Base-by-base conservation (phyloP, 2,797 vertebrate species). In the Oryzias dopingdopingensis region DNA sequence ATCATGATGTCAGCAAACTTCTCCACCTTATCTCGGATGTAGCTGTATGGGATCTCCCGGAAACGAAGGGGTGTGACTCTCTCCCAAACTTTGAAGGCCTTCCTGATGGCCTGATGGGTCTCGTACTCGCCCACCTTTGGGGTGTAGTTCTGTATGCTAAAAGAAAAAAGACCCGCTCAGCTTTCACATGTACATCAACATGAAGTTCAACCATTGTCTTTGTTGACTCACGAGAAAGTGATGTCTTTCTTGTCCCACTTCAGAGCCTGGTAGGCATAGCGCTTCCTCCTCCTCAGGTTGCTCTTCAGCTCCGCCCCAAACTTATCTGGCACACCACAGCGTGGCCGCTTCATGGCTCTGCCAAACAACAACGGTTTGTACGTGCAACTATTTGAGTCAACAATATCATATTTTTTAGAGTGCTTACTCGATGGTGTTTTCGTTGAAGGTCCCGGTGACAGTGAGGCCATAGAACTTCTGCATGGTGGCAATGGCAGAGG, bases 131-230 rank as follows among this genome's bases (percentile, higher is more conserved):
- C 96, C 50, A 94, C 94, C 70, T 96, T 97, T 0, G 96, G 95
- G 2, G 94, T 95, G 75, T 95, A 96, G 85, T 98, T 98, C 91
- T 97, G 95, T 90, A 98, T 98, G 56, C 96, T 98, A 80, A 16
- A 65, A 37, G 10, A 13, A 37, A 37, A 12, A 12, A 1, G 32
- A 37, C 12, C 32, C 32, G 12, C 32, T 37, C 10, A 3, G 10
- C 10, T 37, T 37, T 12, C 10, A 42, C 20, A 16, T 23, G 17
- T 24, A 50, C 26, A 23, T 56, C 56, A 14, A 42, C 15, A 24
- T 47, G 13, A 4, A 44, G 23, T 4, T 37, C 32, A 13, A 37
- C 3, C 32, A 37, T 37, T 37, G 32, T 13, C 10, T 15, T 54
- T 23, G 14, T 26, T 32, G 4, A 83, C 89, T 90, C 79, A 97